Evolutionary conservation across 2,113 vertebrate genomes (phyloP), one percentile per base, ranked within the genome.

Genomic region (Calyptommatus sinebrachiatus): DNA sequence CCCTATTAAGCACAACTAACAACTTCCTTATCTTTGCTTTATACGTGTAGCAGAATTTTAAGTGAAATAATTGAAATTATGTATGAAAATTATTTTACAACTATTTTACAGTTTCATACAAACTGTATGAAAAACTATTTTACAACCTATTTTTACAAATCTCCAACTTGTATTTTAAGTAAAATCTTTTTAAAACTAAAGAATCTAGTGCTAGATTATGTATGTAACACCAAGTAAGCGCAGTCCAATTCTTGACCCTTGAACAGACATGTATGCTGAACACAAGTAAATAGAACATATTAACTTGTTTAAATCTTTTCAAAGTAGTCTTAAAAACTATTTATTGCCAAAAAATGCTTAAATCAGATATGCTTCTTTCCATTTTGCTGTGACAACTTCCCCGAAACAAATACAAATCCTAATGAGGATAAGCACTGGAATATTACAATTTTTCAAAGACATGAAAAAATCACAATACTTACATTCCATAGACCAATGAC

Each of bases 401-500:
- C 14, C 53, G 14, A 57, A 16, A 18, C 53, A 57, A 57, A 57
- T 18, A 57, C 53, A 57, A 57, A 57, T 41, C 35, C 53, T 57
- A 57, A 50, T 50, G 50, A 50, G 14, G 10, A 18, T 18, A 57
- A 16, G 16, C 11, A 57, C 18, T 57, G 31, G 29, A 35, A 67
- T 10, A 4, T 14, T 6, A 53, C 9, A 26, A 77, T 45, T 29
- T 11, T 7, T 1, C 61, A 62, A 62, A 71, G 31, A 2, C 7
- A 26, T n/a, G 35, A 87, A 41, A 83, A 78, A 73, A 22, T 41
- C 35, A 41, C 18, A 86, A 90, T 94, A 96, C 98, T 96, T 95
- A 99, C 98, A 96, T 98, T 94, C 98, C 98, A 88, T 97, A 98
- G 72, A 99, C 98, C 92, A 99, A 92, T 21, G 96, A 96, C 77